Percentiles rank a stretch among this genome's conserved stretches.
Evolutionary conservation across 2,797 vertebrate genomes (phyloP).

Genomic region (Tadarida brasiliensis): DNA sequence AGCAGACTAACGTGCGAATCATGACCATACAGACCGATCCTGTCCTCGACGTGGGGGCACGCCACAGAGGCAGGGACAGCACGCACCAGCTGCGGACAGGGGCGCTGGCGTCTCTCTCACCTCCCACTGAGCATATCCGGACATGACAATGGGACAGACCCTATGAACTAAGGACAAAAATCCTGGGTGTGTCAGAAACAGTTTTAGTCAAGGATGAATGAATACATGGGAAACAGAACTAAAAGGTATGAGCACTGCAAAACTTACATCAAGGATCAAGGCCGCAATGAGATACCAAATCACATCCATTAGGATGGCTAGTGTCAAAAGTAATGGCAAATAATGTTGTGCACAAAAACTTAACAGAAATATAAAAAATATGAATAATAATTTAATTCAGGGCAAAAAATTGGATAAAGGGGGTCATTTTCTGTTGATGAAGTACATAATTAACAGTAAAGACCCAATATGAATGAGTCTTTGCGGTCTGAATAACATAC

Average conservation of each 20-base stretch:
- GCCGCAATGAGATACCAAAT: not conserved
- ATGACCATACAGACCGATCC: not conserved
- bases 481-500: not conserved
- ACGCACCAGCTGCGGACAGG: fast-evolving
- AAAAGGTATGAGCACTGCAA: not conserved
- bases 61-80: not conserved
- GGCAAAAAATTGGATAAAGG: not conserved
- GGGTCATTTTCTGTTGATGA: not conserved
- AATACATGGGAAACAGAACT: not conserved
- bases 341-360: not conserved
- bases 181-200: not conserved
- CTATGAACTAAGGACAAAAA: not conserved
- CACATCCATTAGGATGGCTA: not conserved
- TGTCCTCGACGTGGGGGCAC: not conserved
- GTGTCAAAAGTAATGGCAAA: not conserved
- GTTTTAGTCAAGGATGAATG: not conserved
- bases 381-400: constrained; percentile 2
- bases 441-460: not conserved
- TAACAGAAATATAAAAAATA: not conserved
- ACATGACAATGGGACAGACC: not conserved
- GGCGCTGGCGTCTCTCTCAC: not conserved
- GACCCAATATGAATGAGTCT: not conserved
- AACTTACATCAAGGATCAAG: not conserved
- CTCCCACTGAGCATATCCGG: not conserved
- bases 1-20: not conserved